phyloP scores from a whole-genome alignment of 2,888 invertebrate genomes.

The Lycocerus yunnanus region DNA sequence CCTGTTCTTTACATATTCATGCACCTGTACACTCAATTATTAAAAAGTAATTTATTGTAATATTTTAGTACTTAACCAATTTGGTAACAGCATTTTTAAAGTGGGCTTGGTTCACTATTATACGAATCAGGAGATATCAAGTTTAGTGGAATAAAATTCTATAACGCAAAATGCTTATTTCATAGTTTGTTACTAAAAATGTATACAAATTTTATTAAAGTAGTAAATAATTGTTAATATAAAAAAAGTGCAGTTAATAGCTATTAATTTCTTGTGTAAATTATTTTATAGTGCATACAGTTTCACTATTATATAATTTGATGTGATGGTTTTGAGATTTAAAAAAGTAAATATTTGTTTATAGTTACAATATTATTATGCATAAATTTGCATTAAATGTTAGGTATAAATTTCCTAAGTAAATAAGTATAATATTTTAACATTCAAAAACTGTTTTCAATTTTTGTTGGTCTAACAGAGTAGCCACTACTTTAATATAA shows the following conservation, averaged over 20 bases:
- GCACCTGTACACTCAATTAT: neutral
- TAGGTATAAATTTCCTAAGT: too few species aligned
- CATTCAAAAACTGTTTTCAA: neutral
- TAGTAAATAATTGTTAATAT: too few species aligned
- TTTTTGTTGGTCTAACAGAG: neutral
- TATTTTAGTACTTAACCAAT: neutral
- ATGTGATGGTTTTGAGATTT: neutral
- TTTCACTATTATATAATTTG: neutral
- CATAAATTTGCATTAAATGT: neutral
- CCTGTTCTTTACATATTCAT: neutral
- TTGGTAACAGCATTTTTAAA: neutral
- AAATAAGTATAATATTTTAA: neutral
- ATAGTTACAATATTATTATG: neutral
- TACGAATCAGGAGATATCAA: too few species aligned
- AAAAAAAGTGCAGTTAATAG: neutral
- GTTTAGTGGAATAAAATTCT: too few species aligned
- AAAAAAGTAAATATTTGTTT: neutral
- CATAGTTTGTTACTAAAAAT: too few species aligned
- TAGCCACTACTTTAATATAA: neutral
- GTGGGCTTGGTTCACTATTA: neutral
- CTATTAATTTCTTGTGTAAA: neutral
- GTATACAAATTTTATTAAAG: too few species aligned
- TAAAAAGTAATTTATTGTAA: neutral
- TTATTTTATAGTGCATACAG: neutral
- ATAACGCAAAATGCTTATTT: too few species aligned